These are phyloP conservation scores for Galeruca laticollis DNA, from an alignment of 2,888 invertebrate species.

Conservation along the genomic window DNA sequence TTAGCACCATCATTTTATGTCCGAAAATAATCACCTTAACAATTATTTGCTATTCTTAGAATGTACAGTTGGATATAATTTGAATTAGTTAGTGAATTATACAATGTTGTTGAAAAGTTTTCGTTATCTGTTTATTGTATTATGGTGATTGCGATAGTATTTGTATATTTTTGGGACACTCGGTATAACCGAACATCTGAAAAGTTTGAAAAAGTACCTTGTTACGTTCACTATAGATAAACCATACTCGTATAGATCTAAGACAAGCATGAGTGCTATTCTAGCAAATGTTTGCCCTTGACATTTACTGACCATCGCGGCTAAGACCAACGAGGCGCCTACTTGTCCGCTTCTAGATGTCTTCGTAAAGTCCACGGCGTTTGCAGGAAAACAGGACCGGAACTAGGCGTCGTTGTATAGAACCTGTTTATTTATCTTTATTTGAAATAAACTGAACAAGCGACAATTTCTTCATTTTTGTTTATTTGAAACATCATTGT, in stretches of 20 bases:
- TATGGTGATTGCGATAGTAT: too few relatives aligned
- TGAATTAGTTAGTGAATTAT: too few relatives aligned
- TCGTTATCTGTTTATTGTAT: too few relatives aligned
- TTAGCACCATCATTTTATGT: too few relatives aligned
- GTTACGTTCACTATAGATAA: slow-evolving; percentile 51
- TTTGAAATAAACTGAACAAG: not conserved
- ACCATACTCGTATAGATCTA: slow-evolving; percentile 52
- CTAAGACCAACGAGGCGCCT: slow-evolving; percentile 53
- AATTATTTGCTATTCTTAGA: too few relatives aligned
- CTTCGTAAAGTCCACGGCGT: slow-evolving; percentile 52
- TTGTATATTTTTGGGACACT: not conserved
- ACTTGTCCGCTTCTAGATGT: slow-evolving; percentile 55
- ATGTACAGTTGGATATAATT: too few relatives aligned
- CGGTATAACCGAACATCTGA: slow-evolving; percentile 23
- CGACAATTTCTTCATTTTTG: too few relatives aligned
- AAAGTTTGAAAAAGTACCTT: slow-evolving; percentile 41
- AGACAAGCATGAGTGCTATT: slow-evolving; percentile 54
- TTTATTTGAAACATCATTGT: too few relatives aligned
- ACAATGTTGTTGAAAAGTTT: too few relatives aligned
- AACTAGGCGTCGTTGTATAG: slow-evolving; percentile 10
- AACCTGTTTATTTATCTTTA: not conserved
- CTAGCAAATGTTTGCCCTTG: slow-evolving; percentile 58
- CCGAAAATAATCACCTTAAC: too few relatives aligned
- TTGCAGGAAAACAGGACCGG: slow-evolving; percentile 40
- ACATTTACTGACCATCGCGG: slow-evolving; percentile 58